phyloP scores from a whole-genome alignment of 2,797 vertebrate genomes.

The Diglossa cyanea region DNA sequence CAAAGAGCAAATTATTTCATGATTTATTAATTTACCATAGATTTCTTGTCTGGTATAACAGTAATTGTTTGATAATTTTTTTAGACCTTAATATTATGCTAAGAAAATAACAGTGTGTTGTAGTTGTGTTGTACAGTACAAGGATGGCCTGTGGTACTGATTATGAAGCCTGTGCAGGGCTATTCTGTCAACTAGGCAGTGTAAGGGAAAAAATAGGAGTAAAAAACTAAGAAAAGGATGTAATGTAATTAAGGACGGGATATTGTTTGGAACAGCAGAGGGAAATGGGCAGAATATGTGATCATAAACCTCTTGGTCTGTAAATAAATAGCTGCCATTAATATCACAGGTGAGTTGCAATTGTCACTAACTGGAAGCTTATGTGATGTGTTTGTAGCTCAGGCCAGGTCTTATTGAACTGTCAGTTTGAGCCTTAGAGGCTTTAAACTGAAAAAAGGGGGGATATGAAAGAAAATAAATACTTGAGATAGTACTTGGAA shows the following conservation, averaged over 20 bases:
- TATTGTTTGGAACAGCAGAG: neutral
- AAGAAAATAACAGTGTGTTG: neutral
- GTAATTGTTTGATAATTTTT: neutral
- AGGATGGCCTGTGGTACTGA: neutral
- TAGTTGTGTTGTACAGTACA: neutral
- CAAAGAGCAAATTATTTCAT: neutral
- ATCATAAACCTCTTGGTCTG: neutral
- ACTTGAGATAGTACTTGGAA: neutral
- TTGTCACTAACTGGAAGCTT: conserved; percentile 13
- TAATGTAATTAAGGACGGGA: neutral
- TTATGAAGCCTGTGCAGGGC: neutral
- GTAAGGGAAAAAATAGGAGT: neutral
- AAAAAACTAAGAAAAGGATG: neutral
- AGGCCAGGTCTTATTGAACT: neutral
- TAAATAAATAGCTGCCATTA: conserved; percentile 24
- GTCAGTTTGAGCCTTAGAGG: neutral
- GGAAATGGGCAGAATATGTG: neutral
- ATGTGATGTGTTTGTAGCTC: neutral
- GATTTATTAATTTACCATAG: conserved; percentile 13
- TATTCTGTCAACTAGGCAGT: neutral
- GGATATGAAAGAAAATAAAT: neutral
- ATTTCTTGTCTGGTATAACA: neutral
- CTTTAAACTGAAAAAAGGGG: neutral
- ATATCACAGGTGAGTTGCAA: neutral
- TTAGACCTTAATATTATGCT: neutral